A percentile compares a stretch with the other conserved stretches of the same genome.
phyloP scores from a whole-genome alignment of 2,888 invertebrate species.

The Platycheirus albimanus region DNA sequence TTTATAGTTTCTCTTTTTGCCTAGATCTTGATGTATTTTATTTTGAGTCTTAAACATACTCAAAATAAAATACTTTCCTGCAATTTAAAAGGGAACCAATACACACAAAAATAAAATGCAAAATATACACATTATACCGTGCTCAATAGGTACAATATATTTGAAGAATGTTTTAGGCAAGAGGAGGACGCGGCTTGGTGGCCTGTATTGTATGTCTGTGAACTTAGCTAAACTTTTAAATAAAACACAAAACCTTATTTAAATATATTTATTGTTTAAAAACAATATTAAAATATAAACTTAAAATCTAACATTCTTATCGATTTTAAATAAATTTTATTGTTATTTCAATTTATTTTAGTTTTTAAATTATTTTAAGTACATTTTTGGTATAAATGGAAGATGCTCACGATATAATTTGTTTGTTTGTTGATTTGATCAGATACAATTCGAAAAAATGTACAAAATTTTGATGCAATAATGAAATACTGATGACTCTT shows the following conservation, averaged over 20 bases:
- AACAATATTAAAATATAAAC: conserved; percentile 6
- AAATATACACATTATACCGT: too few relatives aligned
- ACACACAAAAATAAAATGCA: too few relatives aligned
- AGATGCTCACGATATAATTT: conserved; percentile 25
- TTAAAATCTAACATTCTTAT: conserved; percentile 18
- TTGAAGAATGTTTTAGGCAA: too few relatives aligned
- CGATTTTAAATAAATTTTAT: neutral
- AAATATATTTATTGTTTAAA: conserved; percentile 20
- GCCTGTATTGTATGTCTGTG: too few relatives aligned
- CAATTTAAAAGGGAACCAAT: too few relatives aligned
- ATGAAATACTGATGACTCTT: conserved; percentile 54
- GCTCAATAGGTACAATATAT: too few relatives aligned
- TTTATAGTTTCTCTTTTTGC: too few relatives aligned
- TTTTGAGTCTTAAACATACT: too few relatives aligned
- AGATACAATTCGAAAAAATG: conserved; percentile 14
- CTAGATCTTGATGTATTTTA: too few relatives aligned
- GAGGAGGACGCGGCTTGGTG: too few relatives aligned
- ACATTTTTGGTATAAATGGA: conserved; percentile 68
- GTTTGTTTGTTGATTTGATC: conserved; percentile 1
- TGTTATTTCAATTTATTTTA: conserved; percentile 5
- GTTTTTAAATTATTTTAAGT: conserved; percentile 21
- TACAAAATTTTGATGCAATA: conserved; percentile 47
- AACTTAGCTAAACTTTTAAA: too few relatives aligned
- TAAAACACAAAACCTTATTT: neutral
- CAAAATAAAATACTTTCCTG: too few relatives aligned